Evolutionary conservation across 2,113 vertebrate genomes (phyloP), one percentile per base, ranked within the genome.

Genomic region (Pelecanoides urinatrix): DNA sequence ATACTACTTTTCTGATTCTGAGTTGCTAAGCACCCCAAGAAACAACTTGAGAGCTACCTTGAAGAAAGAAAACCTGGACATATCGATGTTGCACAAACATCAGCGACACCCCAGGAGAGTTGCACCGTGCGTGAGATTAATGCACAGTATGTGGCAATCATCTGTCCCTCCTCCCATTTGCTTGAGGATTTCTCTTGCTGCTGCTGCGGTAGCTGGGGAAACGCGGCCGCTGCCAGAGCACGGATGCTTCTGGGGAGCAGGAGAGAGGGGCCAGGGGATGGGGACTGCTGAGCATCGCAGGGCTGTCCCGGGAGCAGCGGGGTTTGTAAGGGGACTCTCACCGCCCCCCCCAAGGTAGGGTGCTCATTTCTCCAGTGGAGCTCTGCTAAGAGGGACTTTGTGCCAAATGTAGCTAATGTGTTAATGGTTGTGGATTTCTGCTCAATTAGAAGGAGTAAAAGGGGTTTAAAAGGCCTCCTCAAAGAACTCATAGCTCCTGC

Each of bases 171-270:
- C 44, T 63, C 66, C 23, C 15, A 2, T 75, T 68, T 50, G 11
- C 52, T 34, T 13, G 38, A 78, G 44, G 49, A 49, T 67, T 85
- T 73, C 52, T 88, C 30, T 52, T 29, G 55, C 4, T 76, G 53
- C 2, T 34, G n/a, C 6, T 67, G n/a, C 11, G 6, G 36, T 47
- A 63, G 26, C 50, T 56, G 53, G 4, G 38, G 55, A 40, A 89
- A 32, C 1, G 1, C 0, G 2, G 63, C 34, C 3, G 0, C 34
- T 68, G 26, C 22, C 50, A 40, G 45, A 55, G 42, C 47, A 30
- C 16, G 49, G 59, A 23, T 40, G 52, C 9, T 73, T 38, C 53
- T 73, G 52, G 38, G 36, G n/a, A 44, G 23, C 17, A 32, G 36
- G 42, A 62, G 6, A 42, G 63, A 80, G 38, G 32, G 17, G 22